phyloP scores from a whole-genome alignment of 2,113 vertebrate genomes.

The Zosterops hypoxanthus region DNA sequence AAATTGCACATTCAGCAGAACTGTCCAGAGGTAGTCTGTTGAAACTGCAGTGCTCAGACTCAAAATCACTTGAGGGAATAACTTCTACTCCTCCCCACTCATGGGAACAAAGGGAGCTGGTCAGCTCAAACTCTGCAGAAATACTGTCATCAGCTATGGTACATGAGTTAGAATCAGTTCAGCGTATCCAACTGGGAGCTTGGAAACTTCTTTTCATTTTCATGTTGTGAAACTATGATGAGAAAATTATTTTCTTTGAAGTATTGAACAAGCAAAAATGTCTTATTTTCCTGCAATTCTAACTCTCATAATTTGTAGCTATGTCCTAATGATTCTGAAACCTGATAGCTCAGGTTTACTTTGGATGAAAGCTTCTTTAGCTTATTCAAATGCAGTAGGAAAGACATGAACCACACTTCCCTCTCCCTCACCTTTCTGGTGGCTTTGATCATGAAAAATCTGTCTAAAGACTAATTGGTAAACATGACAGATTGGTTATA shows the following conservation, averaged over 20 bases:
- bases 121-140: conserved; percentile 4
- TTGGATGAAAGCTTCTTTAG: not conserved
- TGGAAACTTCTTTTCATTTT: not conserved
- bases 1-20: not conserved
- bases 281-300: not conserved
- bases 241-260: not conserved
- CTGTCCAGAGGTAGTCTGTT: not conserved
- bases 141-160: not conserved
- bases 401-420: not conserved
- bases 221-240: not conserved
- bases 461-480: not conserved
- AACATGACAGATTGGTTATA: not conserved
- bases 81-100: not conserved
- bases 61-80: not conserved
- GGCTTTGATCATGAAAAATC: not conserved
- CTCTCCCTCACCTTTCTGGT: not conserved
- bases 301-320: not conserved
- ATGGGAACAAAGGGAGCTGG: not conserved
- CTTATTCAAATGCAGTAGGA: not conserved
- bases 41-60: not conserved
- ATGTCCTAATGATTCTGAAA: not conserved
- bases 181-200: not conserved
- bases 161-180: not conserved
- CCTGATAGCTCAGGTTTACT: not conserved
- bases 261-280: not conserved